Evolutionary conservation across 2,797 vertebrate genomes (phyloP).

Genomic region (Eulemur albifrons): DNA sequence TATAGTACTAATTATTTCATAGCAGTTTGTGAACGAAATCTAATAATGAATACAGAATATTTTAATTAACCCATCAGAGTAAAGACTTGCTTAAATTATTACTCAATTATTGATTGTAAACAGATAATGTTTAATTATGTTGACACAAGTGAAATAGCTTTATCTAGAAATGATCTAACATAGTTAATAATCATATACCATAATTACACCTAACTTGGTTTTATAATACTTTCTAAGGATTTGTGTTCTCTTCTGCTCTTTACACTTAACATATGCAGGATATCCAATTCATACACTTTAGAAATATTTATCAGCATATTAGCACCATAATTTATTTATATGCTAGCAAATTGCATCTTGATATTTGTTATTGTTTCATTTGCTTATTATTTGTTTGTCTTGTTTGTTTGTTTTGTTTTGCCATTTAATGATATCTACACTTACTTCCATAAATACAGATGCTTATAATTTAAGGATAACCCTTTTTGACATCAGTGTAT

Average conservation of each 20-base stretch:
- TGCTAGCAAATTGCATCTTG: not conserved
- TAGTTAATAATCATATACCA: not conserved
- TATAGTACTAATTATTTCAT: constrained; percentile 14
- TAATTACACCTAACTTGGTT: not conserved
- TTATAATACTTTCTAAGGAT: not conserved
- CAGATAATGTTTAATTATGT: not conserved
- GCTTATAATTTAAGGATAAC: not conserved
- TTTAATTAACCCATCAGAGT: not conserved
- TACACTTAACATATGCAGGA: not conserved
- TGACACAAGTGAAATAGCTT: not conserved
- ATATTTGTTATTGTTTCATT: not conserved
- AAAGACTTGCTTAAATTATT: constrained; percentile 21
- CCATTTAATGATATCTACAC: not conserved
- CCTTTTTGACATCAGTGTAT: not conserved
- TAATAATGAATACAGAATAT: not conserved
- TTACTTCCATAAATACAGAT: not conserved
- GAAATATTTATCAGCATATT: not conserved
- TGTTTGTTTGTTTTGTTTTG: not conserved
- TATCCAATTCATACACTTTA: not conserved
- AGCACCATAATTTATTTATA: not conserved
- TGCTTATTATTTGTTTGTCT: not conserved
- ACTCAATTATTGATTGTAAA: not conserved
- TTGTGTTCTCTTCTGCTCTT: not conserved
- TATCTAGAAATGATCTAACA: not conserved
- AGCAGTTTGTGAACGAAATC: not conserved